phyloP scores from a whole-genome alignment of 2,888 invertebrate genomes.

The Carpatolechia fugitivella region DNA sequence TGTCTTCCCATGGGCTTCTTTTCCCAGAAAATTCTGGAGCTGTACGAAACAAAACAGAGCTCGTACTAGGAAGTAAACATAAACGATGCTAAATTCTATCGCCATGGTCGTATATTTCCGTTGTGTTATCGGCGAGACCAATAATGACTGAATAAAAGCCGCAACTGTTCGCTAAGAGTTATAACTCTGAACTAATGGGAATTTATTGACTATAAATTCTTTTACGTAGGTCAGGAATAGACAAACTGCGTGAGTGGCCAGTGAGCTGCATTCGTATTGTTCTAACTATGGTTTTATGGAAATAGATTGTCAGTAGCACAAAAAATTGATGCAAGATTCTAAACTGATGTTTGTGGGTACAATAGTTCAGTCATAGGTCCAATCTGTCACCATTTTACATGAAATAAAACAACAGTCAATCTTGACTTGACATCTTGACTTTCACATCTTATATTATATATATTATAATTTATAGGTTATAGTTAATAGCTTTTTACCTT shows the following conservation, averaged over 20 bases:
- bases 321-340: background rate
- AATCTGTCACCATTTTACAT: no score
- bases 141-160: conserved; percentile 53
- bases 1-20: no score
- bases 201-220: conserved; percentile 55
- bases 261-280: background rate
- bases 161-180: conserved; percentile 48
- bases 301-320: background rate
- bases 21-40: no score
- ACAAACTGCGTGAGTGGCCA: background rate
- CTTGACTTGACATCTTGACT: no score
- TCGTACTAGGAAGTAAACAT: no score
- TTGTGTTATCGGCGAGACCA: conserved; percentile 39
- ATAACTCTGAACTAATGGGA: conserved; percentile 48
- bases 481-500: no score
- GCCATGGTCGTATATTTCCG: conserved; percentile 28
- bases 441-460: no score
- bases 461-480: no score
- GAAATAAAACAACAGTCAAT: no score
- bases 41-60: no score
- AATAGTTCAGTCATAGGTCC: no score
- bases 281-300: background rate
- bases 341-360: no score
- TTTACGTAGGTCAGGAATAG: conserved; percentile 24
- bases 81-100: background rate